phyloP scores from a whole-genome alignment of 2,888 invertebrate species.

The Argyresthia albistria region DNA sequence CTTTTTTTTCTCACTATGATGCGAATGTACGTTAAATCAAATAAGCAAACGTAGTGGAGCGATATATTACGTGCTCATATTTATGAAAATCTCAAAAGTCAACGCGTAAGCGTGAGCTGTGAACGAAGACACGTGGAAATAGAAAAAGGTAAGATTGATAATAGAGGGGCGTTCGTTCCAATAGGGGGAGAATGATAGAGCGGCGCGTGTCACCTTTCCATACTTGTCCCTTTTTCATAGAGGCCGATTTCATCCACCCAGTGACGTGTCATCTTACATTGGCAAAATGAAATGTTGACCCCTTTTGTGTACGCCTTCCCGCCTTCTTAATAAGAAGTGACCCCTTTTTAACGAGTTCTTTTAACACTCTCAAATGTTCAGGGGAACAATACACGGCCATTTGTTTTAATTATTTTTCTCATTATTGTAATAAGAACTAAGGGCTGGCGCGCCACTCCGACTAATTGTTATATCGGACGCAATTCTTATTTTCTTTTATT shows the following conservation, averaged over 20 bases:
- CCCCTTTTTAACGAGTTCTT: conserved; percentile 43
- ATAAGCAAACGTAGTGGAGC: too few relatives aligned
- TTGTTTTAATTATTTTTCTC: conserved; percentile 32
- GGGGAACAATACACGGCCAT: conserved; percentile 38
- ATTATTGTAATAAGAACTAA: conserved; percentile 17
- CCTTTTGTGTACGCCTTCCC: conserved; percentile 33
- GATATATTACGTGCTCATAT: too few relatives aligned
- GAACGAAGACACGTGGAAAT: not conserved
- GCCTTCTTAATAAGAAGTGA: conserved; percentile 36
- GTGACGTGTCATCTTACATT: conserved; percentile 33
- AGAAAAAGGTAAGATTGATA: conserved; percentile 12
- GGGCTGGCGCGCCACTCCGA: conserved; percentile 7
- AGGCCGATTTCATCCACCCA: conserved; percentile 27
- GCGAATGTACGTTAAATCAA: too few relatives aligned
- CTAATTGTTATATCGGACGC: not conserved
- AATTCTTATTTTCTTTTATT: not conserved
- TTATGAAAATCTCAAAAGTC: not conserved
- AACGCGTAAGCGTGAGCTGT: not conserved
- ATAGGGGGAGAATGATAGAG: conserved; percentile 26
- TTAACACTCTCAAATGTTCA: conserved; percentile 37
- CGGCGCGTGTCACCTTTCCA: conserved; percentile 26
- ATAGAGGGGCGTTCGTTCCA: conserved; percentile 20
- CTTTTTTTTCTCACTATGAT: too few relatives aligned
- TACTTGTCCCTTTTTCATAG: conserved; percentile 21
- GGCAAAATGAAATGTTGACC: conserved; percentile 41